Percentiles rank a stretch among this genome's conserved stretches.
These are phyloP conservation scores for Epicampocera succincta DNA, from an alignment of 2,888 invertebrate genomes.

Conservation along the genomic window DNA sequence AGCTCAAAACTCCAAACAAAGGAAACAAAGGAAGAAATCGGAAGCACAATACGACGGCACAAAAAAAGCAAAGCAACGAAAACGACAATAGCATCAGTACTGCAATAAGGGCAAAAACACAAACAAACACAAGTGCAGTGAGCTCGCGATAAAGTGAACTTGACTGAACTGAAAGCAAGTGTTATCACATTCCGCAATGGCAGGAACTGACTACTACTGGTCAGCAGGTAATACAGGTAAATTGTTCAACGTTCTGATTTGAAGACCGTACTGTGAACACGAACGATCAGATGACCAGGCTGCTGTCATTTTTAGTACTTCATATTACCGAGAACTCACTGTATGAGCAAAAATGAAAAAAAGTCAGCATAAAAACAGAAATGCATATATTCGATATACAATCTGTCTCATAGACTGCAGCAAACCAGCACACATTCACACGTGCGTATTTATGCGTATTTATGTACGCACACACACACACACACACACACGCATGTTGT, in stretches of 20 bases:
- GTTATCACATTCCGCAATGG: too few relatives aligned
- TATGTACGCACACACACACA: too few relatives aligned
- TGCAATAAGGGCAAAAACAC: conserved; percentile 11
- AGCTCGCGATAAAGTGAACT: too few relatives aligned
- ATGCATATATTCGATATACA: conserved; percentile 21
- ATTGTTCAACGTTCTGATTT: too few relatives aligned
- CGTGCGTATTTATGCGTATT: background rate
- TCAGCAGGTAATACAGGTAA: too few relatives aligned
- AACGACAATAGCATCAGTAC: background rate
- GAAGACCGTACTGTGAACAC: too few relatives aligned
- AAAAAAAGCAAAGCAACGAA: conserved; percentile 1
- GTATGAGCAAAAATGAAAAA: conserved; percentile 40
- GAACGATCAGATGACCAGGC: too few relatives aligned
- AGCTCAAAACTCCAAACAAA: conserved; percentile 40
- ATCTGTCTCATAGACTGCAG: background rate
- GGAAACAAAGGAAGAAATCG: background rate
- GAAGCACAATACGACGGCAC: conserved; percentile 1
- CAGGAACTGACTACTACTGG: too few relatives aligned
- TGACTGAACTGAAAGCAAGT: too few relatives aligned
- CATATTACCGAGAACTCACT: too few relatives aligned
- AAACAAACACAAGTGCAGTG: conserved; percentile 9
- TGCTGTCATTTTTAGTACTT: too few relatives aligned
- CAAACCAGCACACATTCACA: background rate
- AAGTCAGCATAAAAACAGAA: conserved; percentile 28
- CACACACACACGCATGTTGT: background rate